Percentiles rank a stretch among this genome's conserved stretches.
Evolutionary conservation across 2,888 invertebrate species (phyloP).

Genomic region (Phalera bucephala): DNA sequence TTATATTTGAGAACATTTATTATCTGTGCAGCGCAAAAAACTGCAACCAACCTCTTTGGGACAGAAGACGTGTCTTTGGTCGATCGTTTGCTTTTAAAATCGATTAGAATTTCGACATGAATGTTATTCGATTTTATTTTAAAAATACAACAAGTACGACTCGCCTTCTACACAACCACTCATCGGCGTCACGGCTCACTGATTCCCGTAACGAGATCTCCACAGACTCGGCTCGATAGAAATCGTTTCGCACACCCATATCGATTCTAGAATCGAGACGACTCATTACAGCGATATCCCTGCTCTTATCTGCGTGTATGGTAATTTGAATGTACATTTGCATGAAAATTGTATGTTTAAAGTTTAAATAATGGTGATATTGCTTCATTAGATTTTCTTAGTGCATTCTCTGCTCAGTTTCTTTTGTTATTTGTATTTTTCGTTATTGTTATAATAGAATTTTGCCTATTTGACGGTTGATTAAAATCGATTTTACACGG

Average conservation of each 20-base stretch:
- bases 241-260: conserved; percentile 33
- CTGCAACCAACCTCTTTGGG: not conserved
- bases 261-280: conserved; percentile 21
- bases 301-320: conserved; percentile 22
- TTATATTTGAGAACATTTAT: too few relatives aligned
- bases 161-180: conserved; percentile 27
- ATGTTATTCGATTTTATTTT: not conserved
- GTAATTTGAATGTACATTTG: too few relatives aligned
- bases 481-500: not conserved
- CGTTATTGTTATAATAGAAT: too few relatives aligned
- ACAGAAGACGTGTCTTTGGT: conserved; percentile 1
- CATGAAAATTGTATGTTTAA: conserved; percentile 22
- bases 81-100: conserved; percentile 2
- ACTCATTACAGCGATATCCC: conserved; percentile 32
- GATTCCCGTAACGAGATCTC: conserved; percentile 48
- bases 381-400: conserved; percentile 15
- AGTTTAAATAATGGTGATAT: conserved; percentile 29
- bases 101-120: conserved; percentile 6
- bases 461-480: too few relatives aligned
- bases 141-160: conserved; percentile 6
- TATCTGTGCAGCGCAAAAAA: too few relatives aligned
- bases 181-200: conserved; percentile 37
- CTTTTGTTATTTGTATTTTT: conserved; percentile 13
- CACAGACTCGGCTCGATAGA: conserved; percentile 41
- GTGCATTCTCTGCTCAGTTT: conserved; percentile 8